phyloP scores from a whole-genome alignment of 2,797 vertebrate genomes.

The Microcaecilia unicolor region DNA sequence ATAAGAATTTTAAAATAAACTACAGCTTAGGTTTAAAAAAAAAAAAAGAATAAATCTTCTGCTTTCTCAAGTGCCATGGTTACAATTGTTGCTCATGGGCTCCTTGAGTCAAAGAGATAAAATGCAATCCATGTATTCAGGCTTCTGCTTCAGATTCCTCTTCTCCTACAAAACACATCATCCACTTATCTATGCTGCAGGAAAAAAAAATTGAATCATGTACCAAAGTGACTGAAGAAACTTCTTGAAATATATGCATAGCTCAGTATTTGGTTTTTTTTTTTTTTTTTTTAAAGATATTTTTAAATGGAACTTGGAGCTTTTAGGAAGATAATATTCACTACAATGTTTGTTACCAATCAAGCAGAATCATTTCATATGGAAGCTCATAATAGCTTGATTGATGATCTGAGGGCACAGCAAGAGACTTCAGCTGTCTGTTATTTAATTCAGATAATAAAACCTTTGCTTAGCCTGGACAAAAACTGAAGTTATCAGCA shows the following conservation, averaged over 20 bases:
- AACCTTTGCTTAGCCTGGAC: too few species aligned
- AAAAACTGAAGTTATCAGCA: background rate
- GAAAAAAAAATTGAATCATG: conserved; percentile 5
- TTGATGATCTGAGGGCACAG: conserved; percentile 22
- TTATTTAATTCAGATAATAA: conserved; percentile 8
- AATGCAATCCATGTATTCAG: too few species aligned
- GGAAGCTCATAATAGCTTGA: conserved; percentile 32
- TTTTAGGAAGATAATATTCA: conserved; percentile 44
- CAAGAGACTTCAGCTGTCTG: conserved; percentile 7
- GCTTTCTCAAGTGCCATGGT: too few species aligned
- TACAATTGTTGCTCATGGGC: conserved; percentile 34
- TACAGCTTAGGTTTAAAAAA: too few species aligned
- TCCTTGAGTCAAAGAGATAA: conserved; percentile 25
- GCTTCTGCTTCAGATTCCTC: conserved; percentile 17
- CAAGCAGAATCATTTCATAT: conserved; percentile 28
- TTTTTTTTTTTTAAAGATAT: too few species aligned
- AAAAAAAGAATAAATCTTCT: too few species aligned
- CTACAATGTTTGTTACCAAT: conserved; percentile 41
- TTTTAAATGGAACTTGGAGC: conserved; percentile 49
- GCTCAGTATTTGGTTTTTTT: conserved; percentile 43
- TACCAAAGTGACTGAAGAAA: conserved; percentile 33
- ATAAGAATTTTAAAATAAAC: too few species aligned
- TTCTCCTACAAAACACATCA: conserved; percentile 19
- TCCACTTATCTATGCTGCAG: conserved; percentile 9
- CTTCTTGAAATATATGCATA: conserved; percentile 26